These are phyloP conservation scores for Ranitomeya variabilis DNA, from an alignment of 2,113 vertebrate species.

Conservation along the genomic window DNA sequence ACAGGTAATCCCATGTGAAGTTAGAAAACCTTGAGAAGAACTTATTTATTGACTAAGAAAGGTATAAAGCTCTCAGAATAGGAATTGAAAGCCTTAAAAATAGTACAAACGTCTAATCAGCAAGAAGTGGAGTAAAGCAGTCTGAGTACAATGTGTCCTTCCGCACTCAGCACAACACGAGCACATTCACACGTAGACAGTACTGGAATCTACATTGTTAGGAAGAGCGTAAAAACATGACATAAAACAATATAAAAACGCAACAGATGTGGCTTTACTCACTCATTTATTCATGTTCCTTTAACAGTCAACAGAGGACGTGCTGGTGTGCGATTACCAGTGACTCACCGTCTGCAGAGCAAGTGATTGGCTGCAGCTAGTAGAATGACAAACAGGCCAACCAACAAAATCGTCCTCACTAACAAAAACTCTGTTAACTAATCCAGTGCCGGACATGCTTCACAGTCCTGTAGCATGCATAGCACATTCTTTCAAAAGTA, in stretches of 20 bases:
- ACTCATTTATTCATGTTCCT: constrained; percentile 23
- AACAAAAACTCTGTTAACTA: not conserved
- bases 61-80: not conserved
- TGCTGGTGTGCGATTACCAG: not conserved
- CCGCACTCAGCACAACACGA: not conserved
- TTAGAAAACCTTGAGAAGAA: not conserved
- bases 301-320: not conserved
- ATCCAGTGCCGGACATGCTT: not conserved
- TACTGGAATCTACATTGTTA: not conserved
- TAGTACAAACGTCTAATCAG: not conserved
- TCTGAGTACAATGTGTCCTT: not conserved
- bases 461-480: not conserved
- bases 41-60: not conserved
- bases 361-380: not conserved
- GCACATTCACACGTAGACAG: not conserved
- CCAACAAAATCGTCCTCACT: not conserved
- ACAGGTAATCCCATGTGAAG: not conserved
- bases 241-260: not conserved
- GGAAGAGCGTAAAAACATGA: not conserved
- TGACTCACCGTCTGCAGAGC: not conserved
- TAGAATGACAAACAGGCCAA: not conserved
- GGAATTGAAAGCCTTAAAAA: not conserved
- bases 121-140: not conserved
- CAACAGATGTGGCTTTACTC: not conserved
- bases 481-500: not conserved